Evolutionary conservation across 2,113 vertebrate species (phyloP), one percentile per base, ranked within the genome.

Genomic region (Hystrix brachyura): DNA sequence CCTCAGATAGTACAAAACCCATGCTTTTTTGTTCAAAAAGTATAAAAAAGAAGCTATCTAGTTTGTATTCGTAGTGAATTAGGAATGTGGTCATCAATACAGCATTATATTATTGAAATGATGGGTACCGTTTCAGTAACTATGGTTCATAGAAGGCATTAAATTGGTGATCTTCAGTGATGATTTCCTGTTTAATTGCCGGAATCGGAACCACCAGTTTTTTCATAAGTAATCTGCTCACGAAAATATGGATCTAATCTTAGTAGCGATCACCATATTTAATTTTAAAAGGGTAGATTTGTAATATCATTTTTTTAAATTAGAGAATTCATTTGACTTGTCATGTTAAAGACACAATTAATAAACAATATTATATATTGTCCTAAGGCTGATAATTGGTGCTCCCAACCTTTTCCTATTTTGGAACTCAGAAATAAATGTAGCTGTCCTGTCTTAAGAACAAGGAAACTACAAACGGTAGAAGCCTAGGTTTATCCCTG

Each of bases 1-100:
- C 62, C 64, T 84, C 18, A 94, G 92, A 93, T 67, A 86, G 14
- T 23, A 64, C 82, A 60, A 74, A 76, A 74, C 12, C 15, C 69
- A 96, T 57, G 91, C 19, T 23, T 82, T 19, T 86, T 88, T 32
- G 86, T 80, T 89, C 83, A 57, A 72, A 94, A 76, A 74, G 3
- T 53, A 3, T 32, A 34, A 93, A 64, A 96, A 82, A 81, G 23
- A 62, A 87, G 55, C 3, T 29, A 82, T 43, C 7, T 57, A 93
- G n/a, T 43, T 65, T 62, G 62, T 76, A 38, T 72, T 15, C 53
- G 25, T 81, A 53, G 84, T 27, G 53, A 84, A 62, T 67, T 27
- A 64, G 59, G 88, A 88, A 87, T 71, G 32, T 78, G 43, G 17
- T 78, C n/a, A 51, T 59, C 71, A 94, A 60, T 29, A 34, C 3